Evolutionary conservation across 2,888 invertebrate species (phyloP), one percentile per base, ranked within the genome.

Genomic region (Agriopis marginaria): DNA sequence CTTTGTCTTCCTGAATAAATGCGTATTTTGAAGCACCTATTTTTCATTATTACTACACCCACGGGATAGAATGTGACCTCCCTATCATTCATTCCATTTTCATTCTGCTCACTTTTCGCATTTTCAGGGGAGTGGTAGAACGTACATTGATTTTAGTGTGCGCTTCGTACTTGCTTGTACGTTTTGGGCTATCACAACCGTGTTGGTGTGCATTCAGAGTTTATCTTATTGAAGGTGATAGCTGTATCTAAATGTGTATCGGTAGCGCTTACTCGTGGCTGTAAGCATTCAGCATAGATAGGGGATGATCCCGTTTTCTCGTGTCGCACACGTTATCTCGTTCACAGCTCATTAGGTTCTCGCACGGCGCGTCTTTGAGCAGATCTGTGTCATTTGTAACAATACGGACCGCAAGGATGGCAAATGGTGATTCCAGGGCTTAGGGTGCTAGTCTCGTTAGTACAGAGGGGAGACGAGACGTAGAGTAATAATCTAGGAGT

Each of bases 331-430:
- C 89, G 94, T 94, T 95, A 95, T 95, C 95, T 94, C 85, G 89
- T 95, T 95, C 93, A 95, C 94, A 91, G 92, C 91, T 94, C 94
- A 94, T 94, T 94, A 94, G 90, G 88, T 69, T 88, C 83, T 80
- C 88, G 84, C 88, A 89, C 87, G 84, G 87, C 84, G 83, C 79
- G 86, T 82, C 86, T 87, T 85, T 84, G 70, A 66, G 70, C 66
- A 91, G 88, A 91, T 89, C 90, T 89, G 81, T 86, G 82, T 88
- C 86, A 91, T 92, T 94, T 92, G 90, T 91, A 90, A 91, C 93
- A 93, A 93, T 92, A 92, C 90, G 84, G 86, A 89, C 86, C 87
- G 81, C 85, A 85, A 79, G 82, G 85, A 84, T 89, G 83, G 90
- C 87, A 89, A 90, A 91, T 89, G 88, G 86, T 89, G 90, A 90